Evolutionary conservation across 2,113 vertebrate species (phyloP), one percentile per base, ranked within the genome.

Genomic region (Excalfactoria chinensis): DNA sequence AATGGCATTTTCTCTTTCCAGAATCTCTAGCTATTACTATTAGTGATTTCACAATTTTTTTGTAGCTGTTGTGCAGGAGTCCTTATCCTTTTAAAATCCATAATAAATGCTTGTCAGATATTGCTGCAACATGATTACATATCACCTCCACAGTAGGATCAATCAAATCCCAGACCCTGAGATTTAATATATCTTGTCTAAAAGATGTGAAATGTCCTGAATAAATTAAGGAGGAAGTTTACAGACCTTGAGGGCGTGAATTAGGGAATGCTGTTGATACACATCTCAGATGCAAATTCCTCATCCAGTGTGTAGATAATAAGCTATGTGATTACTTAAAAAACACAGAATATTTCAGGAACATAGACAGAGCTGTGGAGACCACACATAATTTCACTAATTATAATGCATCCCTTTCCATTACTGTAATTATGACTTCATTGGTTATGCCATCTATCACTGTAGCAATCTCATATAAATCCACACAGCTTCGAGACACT

Each of bases 61-160:
- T 60, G 66, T 89, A 94, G 58, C 84, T 87, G 7, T 88, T 95
- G 28, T 83, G 22, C 74, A 46, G 80, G 78, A 70, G 21, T 70
- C 34, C 44, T 85, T 91, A 86, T 93, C 60, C 86, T 95, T 96
- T 96, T 84, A 93, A 97, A 97, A 94, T 97, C 79, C 63, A 82
- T 97, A 96, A 93, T 96, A 97, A 97, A 96, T 64, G 73, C 84
- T 92, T 97, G 95, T 95, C 95, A 97, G 93, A 92, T 90, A 80
- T 82, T 84, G 59, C 81, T 88, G 91, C 64, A 93, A 88, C 44
- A 81, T 41, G 85, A 82, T 97, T 97, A 97, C 55, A 48, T 97
- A 97, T 95, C 95, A 88, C 81, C 35, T 90, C 73, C 89, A 88
- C 67, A 58, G 6, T 89, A 66, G 79, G 91, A 97, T 97, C 97